Base-by-base conservation (phyloP, 2,113 vertebrate species). In the Cinclus cinclus region DNA sequence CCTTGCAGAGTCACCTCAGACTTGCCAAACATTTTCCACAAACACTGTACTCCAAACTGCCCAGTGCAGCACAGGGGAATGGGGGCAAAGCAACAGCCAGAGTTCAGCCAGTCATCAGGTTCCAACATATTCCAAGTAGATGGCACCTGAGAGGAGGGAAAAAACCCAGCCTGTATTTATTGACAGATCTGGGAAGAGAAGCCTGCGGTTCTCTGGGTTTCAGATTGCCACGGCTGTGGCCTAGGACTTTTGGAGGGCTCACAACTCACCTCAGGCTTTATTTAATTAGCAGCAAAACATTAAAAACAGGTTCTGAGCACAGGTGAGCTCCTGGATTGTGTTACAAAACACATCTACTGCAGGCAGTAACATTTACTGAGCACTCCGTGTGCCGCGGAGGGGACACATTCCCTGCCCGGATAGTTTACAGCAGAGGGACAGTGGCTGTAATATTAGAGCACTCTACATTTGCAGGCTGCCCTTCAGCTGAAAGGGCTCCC, bases 331-430 rank as follows among this genome's bases (percentile, higher is more conserved):
- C 76, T 70, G 76, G 71, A 22, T 90, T 41, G 5, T 41, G 4
- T 92, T 88, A 89, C 89, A 92, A 69, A 94, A 88, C 86, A 89
- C 83, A 69, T 73, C 67, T 18, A 11, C 41, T 73, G 71, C 37
- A 15, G 68, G 87, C 91, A 62, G 4, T 9, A 86, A 41, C 71
- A 77, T 44, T 65, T 21, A 33, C 59, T 53, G 22, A 49, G 89
- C 59, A 4, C 86, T 60, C 37, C 0, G 1, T 18, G 10, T 14
- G 56, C 80, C 2, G 0, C 0, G 6, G 68, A 18, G 65, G 44
- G 65, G 77, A 50, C 59, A 15, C 68, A 9, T 59, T 65, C 93
- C 80, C 93, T 59, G 22, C 79, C 75, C 8, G 0, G 60, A 28
- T 16, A 21, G 44, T 42, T 92, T 46, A 31, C 82, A 20, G 47